Evolutionary conservation across 2,113 vertebrate genomes (phyloP).

Genomic region (Pygoscelis adeliae): DNA sequence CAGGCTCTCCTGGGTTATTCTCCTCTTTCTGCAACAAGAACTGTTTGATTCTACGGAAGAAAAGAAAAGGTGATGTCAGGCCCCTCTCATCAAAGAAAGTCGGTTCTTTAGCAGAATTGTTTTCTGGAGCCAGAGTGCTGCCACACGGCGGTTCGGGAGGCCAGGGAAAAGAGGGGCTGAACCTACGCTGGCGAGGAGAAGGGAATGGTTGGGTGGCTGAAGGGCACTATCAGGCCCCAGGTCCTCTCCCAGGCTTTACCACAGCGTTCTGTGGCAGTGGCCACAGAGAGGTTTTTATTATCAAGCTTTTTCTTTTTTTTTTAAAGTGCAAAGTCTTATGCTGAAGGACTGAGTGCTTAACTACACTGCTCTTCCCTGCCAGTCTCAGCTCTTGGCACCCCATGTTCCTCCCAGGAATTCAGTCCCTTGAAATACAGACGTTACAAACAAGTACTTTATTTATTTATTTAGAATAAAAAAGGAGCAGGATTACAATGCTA

Average conservation of each 20-base stretch:
- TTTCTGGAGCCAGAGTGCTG: background rate
- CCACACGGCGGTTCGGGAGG: rapidly evolving
- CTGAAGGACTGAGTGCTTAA: background rate
- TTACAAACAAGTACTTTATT: background rate
- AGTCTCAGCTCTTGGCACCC: background rate
- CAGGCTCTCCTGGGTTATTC: background rate
- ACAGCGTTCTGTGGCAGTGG: background rate
- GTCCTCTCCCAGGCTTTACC: background rate
- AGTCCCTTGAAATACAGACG: background rate
- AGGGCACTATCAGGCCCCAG: background rate
- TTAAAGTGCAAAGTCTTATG: background rate
- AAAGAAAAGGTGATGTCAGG: background rate
- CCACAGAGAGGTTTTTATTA: background rate
- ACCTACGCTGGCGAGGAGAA: background rate
- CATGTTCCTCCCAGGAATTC: background rate
- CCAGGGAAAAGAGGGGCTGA: background rate
- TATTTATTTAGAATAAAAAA: conserved; percentile 65
- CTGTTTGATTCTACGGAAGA: background rate
- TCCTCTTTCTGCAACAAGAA: background rate
- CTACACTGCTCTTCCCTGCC: background rate
- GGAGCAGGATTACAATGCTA: conserved; percentile 21
- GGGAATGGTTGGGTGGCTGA: background rate
- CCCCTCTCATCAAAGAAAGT: background rate
- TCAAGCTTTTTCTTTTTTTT: background rate
- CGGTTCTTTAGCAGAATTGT: background rate